These are phyloP conservation scores for Rhadina sibilatrix DNA, from an alignment of 2,113 vertebrate genomes.

Conservation along the genomic window DNA sequence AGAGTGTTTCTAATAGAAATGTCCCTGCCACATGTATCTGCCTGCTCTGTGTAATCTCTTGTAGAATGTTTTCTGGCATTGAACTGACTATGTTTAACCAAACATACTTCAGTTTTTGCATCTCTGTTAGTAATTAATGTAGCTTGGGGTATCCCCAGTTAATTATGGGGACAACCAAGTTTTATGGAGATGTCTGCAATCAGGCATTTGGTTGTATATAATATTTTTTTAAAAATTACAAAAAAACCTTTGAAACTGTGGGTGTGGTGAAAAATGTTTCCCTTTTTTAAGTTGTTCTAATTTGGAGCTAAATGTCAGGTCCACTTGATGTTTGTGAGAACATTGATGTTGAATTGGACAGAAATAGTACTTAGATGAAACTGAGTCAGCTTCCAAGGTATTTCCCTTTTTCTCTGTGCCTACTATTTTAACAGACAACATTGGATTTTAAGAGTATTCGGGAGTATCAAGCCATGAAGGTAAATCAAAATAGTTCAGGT, in stretches of 20 bases:
- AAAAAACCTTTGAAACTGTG: neutral
- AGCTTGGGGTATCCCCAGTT: neutral
- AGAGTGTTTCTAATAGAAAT: slow-evolving; percentile 30
- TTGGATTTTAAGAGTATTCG: neutral
- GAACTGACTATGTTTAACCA: neutral
- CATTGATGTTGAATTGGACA: neutral
- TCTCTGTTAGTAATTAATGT: slow-evolving; percentile 12
- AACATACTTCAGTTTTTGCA: neutral
- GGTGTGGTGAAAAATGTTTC: neutral
- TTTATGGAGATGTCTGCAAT: neutral
- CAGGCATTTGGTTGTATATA: neutral
- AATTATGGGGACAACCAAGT: neutral
- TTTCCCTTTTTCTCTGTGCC: neutral
- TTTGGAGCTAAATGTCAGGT: neutral
- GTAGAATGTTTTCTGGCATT: slow-evolving; percentile 32
- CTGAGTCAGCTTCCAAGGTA: neutral
- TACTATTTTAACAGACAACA: neutral
- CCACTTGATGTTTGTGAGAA: neutral
- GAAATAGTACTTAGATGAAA: neutral
- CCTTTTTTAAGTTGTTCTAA: neutral
- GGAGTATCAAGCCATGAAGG: neutral
- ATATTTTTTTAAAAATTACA: neutral
- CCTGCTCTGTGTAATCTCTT: slow-evolving; percentile 28
- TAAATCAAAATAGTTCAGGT: neutral
- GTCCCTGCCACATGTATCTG: neutral